Percentiles rank a stretch among this genome's conserved stretches.
phyloP scores from a whole-genome alignment of 2,888 invertebrate species.

The Pristionchus maxplancki region DNA sequence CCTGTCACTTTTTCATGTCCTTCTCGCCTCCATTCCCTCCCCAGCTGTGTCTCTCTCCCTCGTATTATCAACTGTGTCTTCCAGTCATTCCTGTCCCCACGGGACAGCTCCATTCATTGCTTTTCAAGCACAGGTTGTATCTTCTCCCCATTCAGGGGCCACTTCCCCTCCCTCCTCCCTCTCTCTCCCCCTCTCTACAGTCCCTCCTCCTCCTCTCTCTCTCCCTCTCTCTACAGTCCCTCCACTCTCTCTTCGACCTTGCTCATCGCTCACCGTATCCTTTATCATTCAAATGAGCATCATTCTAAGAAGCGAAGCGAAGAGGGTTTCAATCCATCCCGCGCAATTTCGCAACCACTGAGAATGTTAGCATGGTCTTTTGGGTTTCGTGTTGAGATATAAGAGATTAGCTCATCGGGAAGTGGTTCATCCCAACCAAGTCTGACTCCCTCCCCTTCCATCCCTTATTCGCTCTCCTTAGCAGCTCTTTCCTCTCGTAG shows the following conservation, averaged over 20 bases:
- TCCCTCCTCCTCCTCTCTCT: neutral
- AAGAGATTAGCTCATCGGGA: no score
- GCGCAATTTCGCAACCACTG: neutral
- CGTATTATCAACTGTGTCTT: conserved; percentile 14
- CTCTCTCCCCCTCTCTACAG: neutral
- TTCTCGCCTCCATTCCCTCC: neutral
- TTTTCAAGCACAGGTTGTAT: conserved; percentile 38
- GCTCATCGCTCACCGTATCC: neutral
- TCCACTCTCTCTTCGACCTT: neutral
- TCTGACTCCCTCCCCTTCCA: neutral
- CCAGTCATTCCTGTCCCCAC: conserved; percentile 29
- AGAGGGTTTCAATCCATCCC: neutral
- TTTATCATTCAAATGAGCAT: conserved; percentile 49
- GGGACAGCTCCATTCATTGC: conserved; percentile 15
- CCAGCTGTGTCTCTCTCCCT: neutral
- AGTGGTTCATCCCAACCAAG: no score
- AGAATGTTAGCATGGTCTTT: no score
- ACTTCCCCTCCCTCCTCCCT: conserved; percentile 30
- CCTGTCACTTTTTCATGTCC: neutral
- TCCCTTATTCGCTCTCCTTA: neutral
- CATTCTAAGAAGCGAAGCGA: conserved; percentile 19
- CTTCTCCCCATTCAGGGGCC: conserved; percentile 23
- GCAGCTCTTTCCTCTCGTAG: conserved; percentile 21
- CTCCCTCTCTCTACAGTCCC: neutral
- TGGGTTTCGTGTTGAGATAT: no score